Base-by-base conservation (phyloP, 2,888 invertebrate species). In the Callyntrura guangdongensis region DNA sequence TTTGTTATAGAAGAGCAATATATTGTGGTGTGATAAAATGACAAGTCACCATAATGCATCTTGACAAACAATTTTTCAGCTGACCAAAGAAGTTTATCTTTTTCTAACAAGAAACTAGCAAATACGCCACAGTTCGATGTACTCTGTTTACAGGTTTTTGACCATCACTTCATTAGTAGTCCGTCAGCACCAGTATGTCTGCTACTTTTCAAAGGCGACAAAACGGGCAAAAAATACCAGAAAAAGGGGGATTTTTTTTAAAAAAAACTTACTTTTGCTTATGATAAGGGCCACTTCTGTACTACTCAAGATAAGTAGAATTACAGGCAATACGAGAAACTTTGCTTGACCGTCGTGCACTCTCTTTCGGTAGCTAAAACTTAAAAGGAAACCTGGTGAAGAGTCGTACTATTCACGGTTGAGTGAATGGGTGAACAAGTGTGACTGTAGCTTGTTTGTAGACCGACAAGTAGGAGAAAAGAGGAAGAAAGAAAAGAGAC, bases 351-450 rank as follows among this genome's bases (percentile, higher is more conserved):
- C 49, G 17, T 22, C 5, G 72, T n/a, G 45, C 17, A 47, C 17
- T 45, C 5, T n/a, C 14, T n/a, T 79, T 79, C 53, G 79, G 56
- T 61, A 59, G 81, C 82, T 72, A 82, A 87, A 88, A 88, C 56
- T 69, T 82, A 59, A 59, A 36, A 77, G 49, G 17, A 81, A 81
- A 36, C 36, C 36, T 36, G 36, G 36, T 36, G 45, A 49, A 17
- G 36, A 81, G 36, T 14, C 56, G 25, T 59, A 36, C 36, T 22
- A 59, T 74, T 14, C 14, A 59, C 74, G 45, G 74, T 74, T 74
- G 74, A 74, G 59, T 74, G 86, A 86, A 64, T 77, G 64, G 47
- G 77, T 87, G 79, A 81, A 87, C 64, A 87, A 87, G 87, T 87
- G 56, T 81, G 87, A 79, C 87, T 86, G 59, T 59, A 64, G 53